These are phyloP conservation scores for Phyllotreta striolata DNA, from an alignment of 2,888 invertebrate species.

Conservation along the genomic window DNA sequence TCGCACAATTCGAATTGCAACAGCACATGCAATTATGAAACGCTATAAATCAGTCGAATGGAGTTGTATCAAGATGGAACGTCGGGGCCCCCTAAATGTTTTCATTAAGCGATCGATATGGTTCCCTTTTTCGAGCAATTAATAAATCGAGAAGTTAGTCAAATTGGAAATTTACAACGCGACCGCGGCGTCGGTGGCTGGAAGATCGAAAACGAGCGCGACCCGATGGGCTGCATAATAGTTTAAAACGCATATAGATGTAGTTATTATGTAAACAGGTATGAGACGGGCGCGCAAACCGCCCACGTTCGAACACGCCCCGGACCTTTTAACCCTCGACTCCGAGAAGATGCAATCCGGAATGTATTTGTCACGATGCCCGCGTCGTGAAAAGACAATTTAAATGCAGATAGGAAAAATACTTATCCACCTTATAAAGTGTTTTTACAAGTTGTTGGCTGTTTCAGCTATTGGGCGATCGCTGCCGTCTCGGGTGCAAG, in stretches of 20 bases:
- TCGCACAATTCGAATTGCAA: slow-evolving; percentile 54
- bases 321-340: slow-evolving; percentile 47
- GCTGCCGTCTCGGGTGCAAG: slow-evolving; percentile 1
- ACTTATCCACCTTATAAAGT: slow-evolving; percentile 44
- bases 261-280: slow-evolving; percentile 50
- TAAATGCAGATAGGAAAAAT: slow-evolving; percentile 52
- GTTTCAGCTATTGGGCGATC: slow-evolving; percentile 35
- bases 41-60: slow-evolving; percentile 58
- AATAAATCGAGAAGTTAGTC: background rate
- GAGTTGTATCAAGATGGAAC: slow-evolving; percentile 53
- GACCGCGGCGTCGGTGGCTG: slow-evolving; percentile 30
- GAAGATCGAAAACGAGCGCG: slow-evolving; percentile 39
- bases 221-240: slow-evolving; percentile 37
- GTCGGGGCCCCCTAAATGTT: no score
- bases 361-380: slow-evolving; percentile 56
- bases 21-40: slow-evolving; percentile 57
- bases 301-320: slow-evolving; percentile 47
- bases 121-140: no score
- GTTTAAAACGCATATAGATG: slow-evolving; percentile 47
- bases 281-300: slow-evolving; percentile 40
- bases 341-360: slow-evolving; percentile 49
- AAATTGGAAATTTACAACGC: slow-evolving; percentile 7
- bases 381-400: slow-evolving; percentile 54
- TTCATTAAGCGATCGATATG: no score
- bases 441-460: slow-evolving; percentile 44